Evolutionary conservation across 2,113 vertebrate species (phyloP).

Genomic region (Pituophis catenifer): DNA sequence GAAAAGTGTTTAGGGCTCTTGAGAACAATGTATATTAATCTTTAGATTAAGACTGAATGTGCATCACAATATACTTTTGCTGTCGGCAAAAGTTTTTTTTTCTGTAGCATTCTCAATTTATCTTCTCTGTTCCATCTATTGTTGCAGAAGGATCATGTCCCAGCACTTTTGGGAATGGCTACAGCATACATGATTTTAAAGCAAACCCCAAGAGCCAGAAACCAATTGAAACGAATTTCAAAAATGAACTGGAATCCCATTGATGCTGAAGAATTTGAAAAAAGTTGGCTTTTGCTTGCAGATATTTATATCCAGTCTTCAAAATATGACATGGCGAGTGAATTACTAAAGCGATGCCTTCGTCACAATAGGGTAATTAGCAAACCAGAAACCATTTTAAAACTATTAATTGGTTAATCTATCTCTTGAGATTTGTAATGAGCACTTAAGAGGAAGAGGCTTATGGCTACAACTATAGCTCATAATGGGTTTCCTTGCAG

Average conservation of each 20-base stretch:
- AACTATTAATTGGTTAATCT: neutral
- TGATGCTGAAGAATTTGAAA: conserved; percentile 96
- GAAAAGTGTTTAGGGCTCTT: neutral
- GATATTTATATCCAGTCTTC: conserved; percentile 97
- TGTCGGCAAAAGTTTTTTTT: neutral
- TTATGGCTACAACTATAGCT: neutral
- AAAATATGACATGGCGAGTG: conserved; percentile 92
- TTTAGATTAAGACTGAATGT: neutral
- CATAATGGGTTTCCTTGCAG: neutral
- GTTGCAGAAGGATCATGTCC: conserved; percentile 89
- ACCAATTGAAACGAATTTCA: conserved; percentile 91
- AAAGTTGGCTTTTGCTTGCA: conserved; percentile 94
- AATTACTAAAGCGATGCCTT: conserved; percentile 88
- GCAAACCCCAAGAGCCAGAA: conserved; percentile 90
- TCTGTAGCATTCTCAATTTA: neutral
- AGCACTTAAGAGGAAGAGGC: neutral
- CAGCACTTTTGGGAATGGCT: conserved; percentile 93
- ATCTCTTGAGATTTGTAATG: conserved; percentile 1
- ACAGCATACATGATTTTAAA: conserved; percentile 97
- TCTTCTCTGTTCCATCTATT: neutral
- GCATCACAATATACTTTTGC: neutral
- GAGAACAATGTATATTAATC: neutral
- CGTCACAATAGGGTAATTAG: conserved; percentile 86
- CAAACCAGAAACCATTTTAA: neutral
- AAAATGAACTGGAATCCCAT: conserved; percentile 95